A percentile compares a stretch with the other conserved stretches of the same genome.
These are phyloP conservation scores for Rhagologus leucostigma DNA, from an alignment of 2,113 vertebrate genomes.

Conservation along the genomic window DNA sequence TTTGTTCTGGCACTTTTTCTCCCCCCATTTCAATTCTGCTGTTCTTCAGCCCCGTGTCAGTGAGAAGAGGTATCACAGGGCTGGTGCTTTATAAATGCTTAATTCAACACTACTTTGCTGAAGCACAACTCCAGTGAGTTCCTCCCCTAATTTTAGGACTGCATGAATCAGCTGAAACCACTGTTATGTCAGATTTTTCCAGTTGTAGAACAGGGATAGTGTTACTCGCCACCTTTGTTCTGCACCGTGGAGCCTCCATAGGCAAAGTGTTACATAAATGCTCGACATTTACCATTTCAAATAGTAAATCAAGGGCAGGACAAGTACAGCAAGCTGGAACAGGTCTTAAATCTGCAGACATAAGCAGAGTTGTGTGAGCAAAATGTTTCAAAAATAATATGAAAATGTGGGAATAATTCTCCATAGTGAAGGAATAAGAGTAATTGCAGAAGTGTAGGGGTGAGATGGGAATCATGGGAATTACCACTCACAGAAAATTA, in stretches of 20 bases:
- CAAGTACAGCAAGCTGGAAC: background rate
- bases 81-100: background rate
- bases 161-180: background rate
- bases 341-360: conserved; percentile 41
- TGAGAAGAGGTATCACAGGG: background rate
- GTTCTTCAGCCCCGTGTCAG: background rate
- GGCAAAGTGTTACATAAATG: background rate
- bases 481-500: conserved; percentile 3
- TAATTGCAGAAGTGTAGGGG: background rate
- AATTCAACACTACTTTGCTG: background rate
- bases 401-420: conserved; percentile 27
- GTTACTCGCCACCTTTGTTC: conserved; percentile 7
- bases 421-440: background rate
- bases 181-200: background rate
- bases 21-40: background rate
- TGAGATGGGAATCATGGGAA: conserved; percentile 1
- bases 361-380: background rate
- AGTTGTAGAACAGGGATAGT: conserved; percentile 23
- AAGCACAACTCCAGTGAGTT: background rate
- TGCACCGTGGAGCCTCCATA: background rate
- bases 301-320: conserved; percentile 34
- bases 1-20: background rate
- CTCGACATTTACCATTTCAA: conserved; percentile 23
- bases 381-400: conserved; percentile 17
- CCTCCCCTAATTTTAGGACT: background rate